phyloP scores from a whole-genome alignment of 2,888 invertebrate genomes.

The Herminia tarsipennalis region DNA sequence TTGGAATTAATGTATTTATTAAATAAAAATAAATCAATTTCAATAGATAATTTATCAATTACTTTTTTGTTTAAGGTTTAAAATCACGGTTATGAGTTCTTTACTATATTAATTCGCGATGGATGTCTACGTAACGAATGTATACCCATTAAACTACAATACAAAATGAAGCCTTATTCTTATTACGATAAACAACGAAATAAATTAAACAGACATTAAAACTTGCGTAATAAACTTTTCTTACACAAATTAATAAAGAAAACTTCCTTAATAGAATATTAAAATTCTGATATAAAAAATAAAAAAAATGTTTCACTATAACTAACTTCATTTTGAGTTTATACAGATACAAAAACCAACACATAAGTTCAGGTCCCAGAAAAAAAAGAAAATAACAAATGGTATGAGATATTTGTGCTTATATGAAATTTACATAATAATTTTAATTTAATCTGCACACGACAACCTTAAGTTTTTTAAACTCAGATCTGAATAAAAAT shows the following conservation, averaged over 20 bases:
- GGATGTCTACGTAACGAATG: not conserved
- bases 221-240: slow-evolving; percentile 43
- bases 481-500: no score
- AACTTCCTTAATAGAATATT: slow-evolving; percentile 35
- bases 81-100: no score
- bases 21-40: no score
- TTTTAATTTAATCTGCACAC: not conserved
- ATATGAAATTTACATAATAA: slow-evolving; percentile 6
- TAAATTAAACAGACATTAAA: slow-evolving; percentile 43
- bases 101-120: not conserved
- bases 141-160: not conserved
- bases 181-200: slow-evolving; percentile 42
- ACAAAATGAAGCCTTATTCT: slow-evolving; percentile 24
- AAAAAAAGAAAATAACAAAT: slow-evolving; percentile 20
- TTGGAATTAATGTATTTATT: no score
- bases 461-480: no score
- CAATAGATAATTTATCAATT: no score
- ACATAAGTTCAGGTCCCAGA: slow-evolving; percentile 25
- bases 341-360: slow-evolving; percentile 16
- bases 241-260: slow-evolving; percentile 42
- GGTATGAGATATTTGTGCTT: slow-evolving; percentile 13
- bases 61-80: no score
- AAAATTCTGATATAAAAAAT: slow-evolving; percentile 36
- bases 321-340: slow-evolving; percentile 11
- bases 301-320: slow-evolving; percentile 2